Evolutionary conservation across 2,113 vertebrate species (phyloP), one percentile per base, ranked within the genome.

Genomic region (Proteles cristata): DNA sequence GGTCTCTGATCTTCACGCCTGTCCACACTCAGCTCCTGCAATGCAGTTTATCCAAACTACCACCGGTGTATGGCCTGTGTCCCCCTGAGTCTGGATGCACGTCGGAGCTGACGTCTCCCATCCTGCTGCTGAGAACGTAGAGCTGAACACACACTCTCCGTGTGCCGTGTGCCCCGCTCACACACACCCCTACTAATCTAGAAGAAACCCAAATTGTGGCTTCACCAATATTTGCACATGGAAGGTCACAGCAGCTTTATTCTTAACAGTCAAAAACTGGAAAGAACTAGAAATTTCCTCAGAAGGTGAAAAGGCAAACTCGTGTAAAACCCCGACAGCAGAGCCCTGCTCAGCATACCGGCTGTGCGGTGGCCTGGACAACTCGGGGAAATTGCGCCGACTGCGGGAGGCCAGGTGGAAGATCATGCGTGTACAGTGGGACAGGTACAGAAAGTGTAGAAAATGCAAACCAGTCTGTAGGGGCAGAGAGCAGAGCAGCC

Each of bases 341-440:
- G 45, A n/a, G 16, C 53, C 7, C 3, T 35, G 9, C 9, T 43
- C 1, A 12, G 31, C 16, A 4, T 53, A 14, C 55, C 6, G 55
- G 5, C 5, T 4, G 19, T 4, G 11, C 12, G 5, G 28, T 5
- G 5, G 12, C 71, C 7, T 0, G 23, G 71, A 73, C 0, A 21
- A 4, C 69, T 71, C 2, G 16, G n/a, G 69, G 21, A 2, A 9
- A 5, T 35, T 19, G 11, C 4, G 3, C 35, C 25, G 14, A 48
- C 4, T 0, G 39, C 14, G 79, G 80, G 50, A 43, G 35, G 86
- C 6, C 48, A 7, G 35, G 7, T 25, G 35, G 9, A n/a, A 65
- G n/a, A 15, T 58, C 55, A 4, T 4, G 39, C 4, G 39, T 39
- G 39, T 39, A 39, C 39, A 39, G 39, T 39, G 39, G 39, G 39